phyloP scores from a whole-genome alignment of 2,113 vertebrate species.

The Ursus arctos region DNA sequence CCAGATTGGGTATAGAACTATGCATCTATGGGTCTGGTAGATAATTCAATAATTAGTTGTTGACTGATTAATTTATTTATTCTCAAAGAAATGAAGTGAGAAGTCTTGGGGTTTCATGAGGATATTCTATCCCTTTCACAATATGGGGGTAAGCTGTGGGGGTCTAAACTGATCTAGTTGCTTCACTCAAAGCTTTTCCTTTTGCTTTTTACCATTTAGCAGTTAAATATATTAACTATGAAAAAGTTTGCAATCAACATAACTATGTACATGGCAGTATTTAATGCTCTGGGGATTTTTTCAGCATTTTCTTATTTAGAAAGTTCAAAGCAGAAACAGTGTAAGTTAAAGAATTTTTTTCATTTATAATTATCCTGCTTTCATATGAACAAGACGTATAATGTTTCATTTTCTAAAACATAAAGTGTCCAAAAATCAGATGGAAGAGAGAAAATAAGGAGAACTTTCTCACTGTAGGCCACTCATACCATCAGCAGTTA shows the following conservation, averaged over 20 bases:
- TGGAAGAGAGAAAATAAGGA: background rate
- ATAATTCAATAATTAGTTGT: conserved; percentile 55
- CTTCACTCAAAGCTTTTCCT: background rate
- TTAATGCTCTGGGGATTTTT: background rate
- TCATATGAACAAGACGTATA: background rate
- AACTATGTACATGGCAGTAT: background rate
- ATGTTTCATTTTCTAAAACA: background rate
- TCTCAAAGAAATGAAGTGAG: background rate
- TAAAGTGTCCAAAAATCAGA: background rate
- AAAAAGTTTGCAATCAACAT: background rate
- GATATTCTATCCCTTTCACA: background rate
- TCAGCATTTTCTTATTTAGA: background rate
- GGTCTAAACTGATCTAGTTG: background rate
- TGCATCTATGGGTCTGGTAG: background rate
- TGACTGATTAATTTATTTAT: conserved; percentile 42
- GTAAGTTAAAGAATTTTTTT: background rate
- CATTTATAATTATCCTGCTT: background rate
- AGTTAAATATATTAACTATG: background rate
- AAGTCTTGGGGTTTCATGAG: background rate
- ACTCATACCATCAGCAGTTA: background rate
- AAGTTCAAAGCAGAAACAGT: conserved; percentile 11
- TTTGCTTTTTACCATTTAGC: background rate
- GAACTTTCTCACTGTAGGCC: background rate
- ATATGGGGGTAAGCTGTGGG: too few species aligned
- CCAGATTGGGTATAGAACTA: background rate